A percentile compares a stretch with the other conserved stretches of the same genome.
phyloP scores from a whole-genome alignment of 2,113 vertebrate species.

The Zeus faber region DNA sequence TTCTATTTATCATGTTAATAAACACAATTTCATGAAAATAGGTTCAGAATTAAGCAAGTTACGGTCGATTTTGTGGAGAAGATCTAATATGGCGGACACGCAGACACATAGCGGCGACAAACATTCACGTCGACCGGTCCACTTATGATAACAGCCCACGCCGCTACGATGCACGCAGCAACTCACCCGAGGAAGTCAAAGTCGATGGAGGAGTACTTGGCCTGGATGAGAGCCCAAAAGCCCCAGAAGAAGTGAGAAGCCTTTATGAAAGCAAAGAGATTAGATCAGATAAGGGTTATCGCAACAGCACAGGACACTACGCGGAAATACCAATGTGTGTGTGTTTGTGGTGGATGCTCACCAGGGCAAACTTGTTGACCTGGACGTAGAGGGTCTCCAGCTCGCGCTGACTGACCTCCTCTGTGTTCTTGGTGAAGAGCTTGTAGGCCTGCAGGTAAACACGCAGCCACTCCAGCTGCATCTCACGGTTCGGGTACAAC shows the following conservation, averaged over 20 bases:
- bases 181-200: slow-evolving; percentile 94
- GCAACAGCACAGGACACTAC: background rate
- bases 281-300: slow-evolving; percentile 9
- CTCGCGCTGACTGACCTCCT: slow-evolving; percentile 76
- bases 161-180: background rate
- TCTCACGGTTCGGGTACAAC: slow-evolving; percentile 81
- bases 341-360: slow-evolving; percentile 59
- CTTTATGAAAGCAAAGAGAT: slow-evolving; percentile 60
- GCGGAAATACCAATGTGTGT: too few species aligned
- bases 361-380: slow-evolving; percentile 97
- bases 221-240: slow-evolving; percentile 96
- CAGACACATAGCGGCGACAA: too few species aligned
- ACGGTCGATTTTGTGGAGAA: too few species aligned
- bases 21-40: too few species aligned
- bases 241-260: slow-evolving; percentile 98
- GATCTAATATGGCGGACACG: too few species aligned
- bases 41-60: too few species aligned
- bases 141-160: too few species aligned
- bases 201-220: slow-evolving; percentile 92
- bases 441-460: slow-evolving; percentile 90
- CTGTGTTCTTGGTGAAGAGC: slow-evolving; percentile 71
- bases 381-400: slow-evolving; percentile 90
- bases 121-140: too few species aligned
- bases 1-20: too few species aligned
- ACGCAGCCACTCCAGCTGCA: slow-evolving; percentile 87